phyloP scores from a whole-genome alignment of 2,113 vertebrate species.

The Odocoileus hemionus region DNA sequence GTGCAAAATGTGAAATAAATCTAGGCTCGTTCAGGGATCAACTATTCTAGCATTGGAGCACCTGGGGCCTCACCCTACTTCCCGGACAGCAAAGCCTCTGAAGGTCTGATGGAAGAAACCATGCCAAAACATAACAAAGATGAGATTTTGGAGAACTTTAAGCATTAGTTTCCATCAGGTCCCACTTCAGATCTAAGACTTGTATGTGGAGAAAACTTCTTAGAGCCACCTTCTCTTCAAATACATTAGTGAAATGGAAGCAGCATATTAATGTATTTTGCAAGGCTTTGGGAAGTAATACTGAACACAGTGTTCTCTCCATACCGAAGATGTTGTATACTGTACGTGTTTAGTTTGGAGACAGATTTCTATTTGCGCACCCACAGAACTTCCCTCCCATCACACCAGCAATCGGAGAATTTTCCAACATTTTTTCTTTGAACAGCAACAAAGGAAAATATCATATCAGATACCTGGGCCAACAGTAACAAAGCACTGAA shows the following conservation, averaged over 20 bases:
- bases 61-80: not conserved
- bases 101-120: not conserved
- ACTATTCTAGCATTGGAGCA: not conserved
- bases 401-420: not conserved
- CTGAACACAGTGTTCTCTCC: not conserved
- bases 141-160: not conserved
- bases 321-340: not conserved
- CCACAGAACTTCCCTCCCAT: not conserved
- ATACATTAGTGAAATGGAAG: not conserved
- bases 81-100: not conserved
- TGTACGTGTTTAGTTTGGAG: not conserved
- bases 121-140: not conserved
- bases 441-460: slow-evolving; percentile 23
- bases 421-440: slow-evolving; percentile 1
- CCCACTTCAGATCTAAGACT: not conserved
- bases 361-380: not conserved
- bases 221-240: not conserved
- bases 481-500: not conserved
- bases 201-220: not conserved
- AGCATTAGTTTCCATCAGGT: not conserved
- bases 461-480: not conserved
- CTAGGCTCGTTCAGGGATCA: not conserved
- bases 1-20: not conserved
- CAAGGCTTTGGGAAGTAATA: slow-evolving; percentile 15
- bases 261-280: slow-evolving; percentile 12